Base-by-base conservation (phyloP, 1,140 invertebrate genomes). In the Odontomachus brunneus region DNA sequence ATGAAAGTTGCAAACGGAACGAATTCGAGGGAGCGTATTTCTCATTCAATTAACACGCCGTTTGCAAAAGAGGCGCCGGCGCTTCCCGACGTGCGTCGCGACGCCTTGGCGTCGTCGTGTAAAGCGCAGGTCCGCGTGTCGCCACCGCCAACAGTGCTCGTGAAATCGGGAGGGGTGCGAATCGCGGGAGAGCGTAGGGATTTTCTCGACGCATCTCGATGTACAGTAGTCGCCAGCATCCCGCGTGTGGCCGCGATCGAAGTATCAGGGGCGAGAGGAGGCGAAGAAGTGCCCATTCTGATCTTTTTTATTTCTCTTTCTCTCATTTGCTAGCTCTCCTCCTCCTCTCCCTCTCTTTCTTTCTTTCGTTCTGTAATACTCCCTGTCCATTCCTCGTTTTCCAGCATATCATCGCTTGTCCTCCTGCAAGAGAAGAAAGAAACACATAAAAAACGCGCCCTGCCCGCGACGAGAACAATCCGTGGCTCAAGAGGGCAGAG, bases 141-240 rank as follows among this genome's bases (percentile, higher is more conserved):
- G 29, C 29, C 29, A 5, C 29, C 29, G 29, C 5, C 2, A 44
- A 7, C 38, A n/a, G 38, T 7, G 38, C 38, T 7, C 38, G 9
- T 7, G 38, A 11, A 44, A 11, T 0, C 38, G 38, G 38, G 38
- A 44, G 38, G 38, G 38, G 38, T 33, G 29, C 29, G 29, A 5
- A 33, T 33, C 38, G 38, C 44, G 53, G 55, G 62, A 73, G 76
- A 63, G 66, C 57, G 71, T 26, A 44, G 71, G 80, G 65, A 78
- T 71, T 78, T 63, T 81, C 69, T 48, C 53, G 83, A 62, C 59
- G 85, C 78, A 75, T 84, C 87, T 67, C 87, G 72, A 22, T 24
- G 63, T 88, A 84, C 78, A 78, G 87, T 89, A 89, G 89, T 88
- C 87, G 85, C 72, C 89, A 88, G 84, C 89, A 88, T 90, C 90